Conservation (phyloP, 2,113 vertebrate species). For the Erythrocercus mccallii region DNA sequence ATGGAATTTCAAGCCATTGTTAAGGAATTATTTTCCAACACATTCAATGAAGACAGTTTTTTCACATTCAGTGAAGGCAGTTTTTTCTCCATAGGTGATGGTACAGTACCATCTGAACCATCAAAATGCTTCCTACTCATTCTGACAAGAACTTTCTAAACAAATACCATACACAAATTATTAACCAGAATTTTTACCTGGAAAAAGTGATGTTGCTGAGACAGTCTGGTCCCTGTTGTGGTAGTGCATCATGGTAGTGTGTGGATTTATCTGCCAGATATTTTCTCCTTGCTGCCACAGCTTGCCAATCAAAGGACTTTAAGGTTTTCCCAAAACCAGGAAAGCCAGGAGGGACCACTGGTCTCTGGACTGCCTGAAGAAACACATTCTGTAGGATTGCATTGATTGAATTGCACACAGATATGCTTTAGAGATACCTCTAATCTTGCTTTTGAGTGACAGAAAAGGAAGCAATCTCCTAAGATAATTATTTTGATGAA, state of each 20-base stretch:
- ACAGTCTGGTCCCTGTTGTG: background rate
- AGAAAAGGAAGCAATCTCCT: background rate
- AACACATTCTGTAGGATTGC: background rate
- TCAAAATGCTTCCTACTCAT: background rate
- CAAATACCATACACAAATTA: background rate
- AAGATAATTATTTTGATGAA: background rate
- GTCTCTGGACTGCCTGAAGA: background rate
- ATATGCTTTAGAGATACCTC: background rate
- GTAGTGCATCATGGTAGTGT: accelerated
- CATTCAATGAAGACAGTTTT: background rate
- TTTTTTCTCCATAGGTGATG: background rate
- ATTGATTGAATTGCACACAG: background rate
- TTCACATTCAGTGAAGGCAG: background rate
- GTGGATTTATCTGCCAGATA: background rate
- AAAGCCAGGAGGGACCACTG: background rate
- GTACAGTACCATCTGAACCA: background rate
- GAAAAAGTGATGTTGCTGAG: background rate
- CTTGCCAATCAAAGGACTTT: background rate
- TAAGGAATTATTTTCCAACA: background rate
- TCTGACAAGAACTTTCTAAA: background rate
- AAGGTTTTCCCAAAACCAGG: background rate
- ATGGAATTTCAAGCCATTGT: background rate
- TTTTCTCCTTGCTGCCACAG: background rate
- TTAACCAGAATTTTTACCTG: background rate
- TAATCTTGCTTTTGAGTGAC: background rate